Evolutionary conservation across 2,888 invertebrate species (phyloP).

Genomic region (Tenthredo mesomela): DNA sequence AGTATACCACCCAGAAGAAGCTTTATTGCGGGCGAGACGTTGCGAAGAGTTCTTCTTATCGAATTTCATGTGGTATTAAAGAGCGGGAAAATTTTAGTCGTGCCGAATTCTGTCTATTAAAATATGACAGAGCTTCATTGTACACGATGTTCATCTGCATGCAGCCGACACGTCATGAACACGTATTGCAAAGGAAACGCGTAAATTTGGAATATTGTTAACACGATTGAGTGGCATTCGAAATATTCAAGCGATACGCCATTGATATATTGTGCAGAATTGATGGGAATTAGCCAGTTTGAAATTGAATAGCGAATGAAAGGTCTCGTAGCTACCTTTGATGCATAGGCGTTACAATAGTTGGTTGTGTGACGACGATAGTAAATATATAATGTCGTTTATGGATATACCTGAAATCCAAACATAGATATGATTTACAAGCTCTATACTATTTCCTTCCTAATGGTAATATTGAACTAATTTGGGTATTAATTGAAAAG

Average conservation of each 20-base stretch:
- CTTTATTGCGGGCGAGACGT: slow-evolving; percentile 55
- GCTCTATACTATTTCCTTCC: slow-evolving; percentile 19
- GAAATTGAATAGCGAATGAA: slow-evolving; percentile 39
- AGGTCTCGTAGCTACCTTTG: slow-evolving; percentile 18
- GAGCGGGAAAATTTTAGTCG: background rate
- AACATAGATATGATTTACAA: slow-evolving; percentile 39
- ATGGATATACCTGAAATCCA: background rate
- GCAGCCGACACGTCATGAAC: background rate
- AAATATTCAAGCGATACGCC: slow-evolving; percentile 64
- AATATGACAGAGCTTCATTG: background rate
- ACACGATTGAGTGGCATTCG: slow-evolving; percentile 61
- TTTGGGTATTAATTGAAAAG: slow-evolving; percentile 42
- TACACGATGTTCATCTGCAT: background rate
- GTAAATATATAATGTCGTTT: background rate
- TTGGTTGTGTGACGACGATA: slow-evolving; percentile 31
- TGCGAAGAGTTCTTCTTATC: slow-evolving; percentile 47
- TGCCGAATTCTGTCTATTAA: background rate
- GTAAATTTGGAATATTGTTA: slow-evolving; percentile 57
- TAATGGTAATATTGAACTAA: slow-evolving; percentile 49
- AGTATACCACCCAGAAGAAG: slow-evolving; percentile 59
- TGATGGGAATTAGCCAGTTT: slow-evolving; percentile 63
- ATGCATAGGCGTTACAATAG: slow-evolving; percentile 29
- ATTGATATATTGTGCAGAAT: slow-evolving; percentile 61
- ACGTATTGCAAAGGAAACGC: slow-evolving; percentile 28
- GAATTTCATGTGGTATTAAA: background rate